phyloP scores from a whole-genome alignment of 2,113 vertebrate genomes.

The Notiomystis cincta region DNA sequence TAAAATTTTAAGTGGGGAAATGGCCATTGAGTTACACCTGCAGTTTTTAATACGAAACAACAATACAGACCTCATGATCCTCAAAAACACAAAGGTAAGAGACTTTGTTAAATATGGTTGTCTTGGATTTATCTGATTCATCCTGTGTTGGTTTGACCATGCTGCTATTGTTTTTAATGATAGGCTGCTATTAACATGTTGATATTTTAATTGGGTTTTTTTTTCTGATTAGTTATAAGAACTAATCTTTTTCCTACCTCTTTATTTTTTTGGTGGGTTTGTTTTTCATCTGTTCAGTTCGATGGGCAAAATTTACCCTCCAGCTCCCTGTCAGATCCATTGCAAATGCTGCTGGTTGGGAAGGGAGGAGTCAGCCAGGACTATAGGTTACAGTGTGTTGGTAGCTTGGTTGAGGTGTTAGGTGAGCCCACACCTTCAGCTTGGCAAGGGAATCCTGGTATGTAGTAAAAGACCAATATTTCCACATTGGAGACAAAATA shows the following conservation, averaged over 20 bases:
- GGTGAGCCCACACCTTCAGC: neutral
- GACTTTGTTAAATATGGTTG: neutral
- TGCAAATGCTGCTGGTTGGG: neutral
- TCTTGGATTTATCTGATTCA: neutral
- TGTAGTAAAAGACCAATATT: neutral
- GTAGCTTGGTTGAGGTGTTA: neutral
- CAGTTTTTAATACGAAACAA: slow-evolving; percentile 99
- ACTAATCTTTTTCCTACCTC: neutral
- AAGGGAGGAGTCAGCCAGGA: neutral
- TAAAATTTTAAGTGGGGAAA: slow-evolving; percentile 97
- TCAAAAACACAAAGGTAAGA: slow-evolving; percentile 98
- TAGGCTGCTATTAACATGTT: neutral
- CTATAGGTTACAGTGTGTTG: neutral
- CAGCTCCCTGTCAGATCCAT: neutral
- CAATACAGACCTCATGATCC: slow-evolving; percentile 98
- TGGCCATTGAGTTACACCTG: slow-evolving; percentile 96
- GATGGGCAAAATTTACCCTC: neutral
- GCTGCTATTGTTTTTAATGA: neutral
- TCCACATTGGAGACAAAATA: neutral
- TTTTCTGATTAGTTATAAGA: neutral
- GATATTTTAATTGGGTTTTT: neutral
- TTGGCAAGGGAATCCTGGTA: neutral
- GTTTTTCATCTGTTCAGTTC: neutral
- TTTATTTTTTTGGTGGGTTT: neutral
- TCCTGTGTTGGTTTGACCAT: neutral